phyloP scores from a whole-genome alignment of 2,113 vertebrate species.

The Elephas maximus region DNA sequence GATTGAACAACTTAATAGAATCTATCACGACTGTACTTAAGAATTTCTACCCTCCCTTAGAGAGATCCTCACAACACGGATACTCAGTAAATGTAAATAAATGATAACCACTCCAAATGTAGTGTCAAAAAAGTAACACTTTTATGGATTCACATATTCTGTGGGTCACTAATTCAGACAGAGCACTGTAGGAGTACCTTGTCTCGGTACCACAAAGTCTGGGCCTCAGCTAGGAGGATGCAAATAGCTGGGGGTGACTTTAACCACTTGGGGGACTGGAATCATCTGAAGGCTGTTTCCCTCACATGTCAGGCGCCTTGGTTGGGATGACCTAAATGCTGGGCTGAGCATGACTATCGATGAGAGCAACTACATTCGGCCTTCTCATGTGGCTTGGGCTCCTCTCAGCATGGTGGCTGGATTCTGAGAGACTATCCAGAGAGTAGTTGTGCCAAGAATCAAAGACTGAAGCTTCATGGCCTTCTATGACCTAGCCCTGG shows the following conservation, averaged over 20 bases:
- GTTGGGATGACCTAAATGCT: neutral
- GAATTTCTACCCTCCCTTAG: neutral
- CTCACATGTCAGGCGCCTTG: neutral
- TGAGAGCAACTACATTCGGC: accelerated
- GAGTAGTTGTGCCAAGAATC: neutral
- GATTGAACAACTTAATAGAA: neutral
- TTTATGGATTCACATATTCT: neutral
- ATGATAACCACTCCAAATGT: neutral
- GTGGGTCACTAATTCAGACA: neutral
- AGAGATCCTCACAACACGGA: neutral
- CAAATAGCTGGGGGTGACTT: neutral
- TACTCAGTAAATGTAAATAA: neutral
- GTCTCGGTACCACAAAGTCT: neutral
- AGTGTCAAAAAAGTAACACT: neutral
- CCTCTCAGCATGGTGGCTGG: accelerated
- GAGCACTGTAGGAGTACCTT: too few species aligned
- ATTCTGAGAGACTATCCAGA: neutral
- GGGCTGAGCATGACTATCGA: accelerated
- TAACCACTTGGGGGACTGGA: neutral
- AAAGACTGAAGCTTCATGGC: neutral
- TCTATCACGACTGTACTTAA: neutral
- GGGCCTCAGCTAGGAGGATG: neutral
- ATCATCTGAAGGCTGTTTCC: neutral
- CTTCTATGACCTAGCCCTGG: neutral
- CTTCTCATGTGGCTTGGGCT: neutral